Conservation (phyloP, 1,140 invertebrate genomes). For the Chrysoperla carnea region DNA sequence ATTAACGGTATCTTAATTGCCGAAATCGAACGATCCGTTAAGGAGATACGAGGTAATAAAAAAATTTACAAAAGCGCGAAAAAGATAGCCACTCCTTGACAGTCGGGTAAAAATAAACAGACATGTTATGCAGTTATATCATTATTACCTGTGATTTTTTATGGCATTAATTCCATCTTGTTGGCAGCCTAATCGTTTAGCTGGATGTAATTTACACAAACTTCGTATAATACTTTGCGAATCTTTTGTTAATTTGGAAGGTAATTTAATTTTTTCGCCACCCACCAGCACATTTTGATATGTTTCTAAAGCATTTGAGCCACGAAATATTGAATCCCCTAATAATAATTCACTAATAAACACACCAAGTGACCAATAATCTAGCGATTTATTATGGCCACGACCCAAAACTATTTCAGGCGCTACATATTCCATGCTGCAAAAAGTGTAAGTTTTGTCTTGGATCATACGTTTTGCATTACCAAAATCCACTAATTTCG, state of each 20-base stretch:
- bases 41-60: too few species aligned
- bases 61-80: too few species aligned
- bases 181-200: slow-evolving; percentile 87
- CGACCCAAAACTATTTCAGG: slow-evolving; percentile 58
- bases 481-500: slow-evolving; percentile 74
- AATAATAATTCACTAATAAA: slow-evolving; percentile 63
- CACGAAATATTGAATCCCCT: slow-evolving; percentile 63
- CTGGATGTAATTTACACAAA: slow-evolving; percentile 74
- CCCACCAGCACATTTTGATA: slow-evolving; percentile 76
- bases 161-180: slow-evolving; percentile 85
- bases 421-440: slow-evolving; percentile 62
- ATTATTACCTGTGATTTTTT: slow-evolving; percentile 72
- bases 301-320: slow-evolving; percentile 63
- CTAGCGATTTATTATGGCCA: slow-evolving; percentile 55
- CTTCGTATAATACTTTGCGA: slow-evolving; percentile 63
- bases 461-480: slow-evolving; percentile 65
- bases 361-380: slow-evolving; percentile 70
- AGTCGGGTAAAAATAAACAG: too few species aligned
- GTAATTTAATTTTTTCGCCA: slow-evolving; percentile 46
- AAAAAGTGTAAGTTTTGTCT: slow-evolving; percentile 77
- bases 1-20: too few species aligned
- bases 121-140: too few species aligned
- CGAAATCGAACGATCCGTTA: too few species aligned
- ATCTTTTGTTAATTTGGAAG: slow-evolving; percentile 13
- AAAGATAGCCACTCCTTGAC: too few species aligned